Base-by-base conservation (phyloP, 2,797 vertebrate species). In the Melanotaenia pygmaea region DNA sequence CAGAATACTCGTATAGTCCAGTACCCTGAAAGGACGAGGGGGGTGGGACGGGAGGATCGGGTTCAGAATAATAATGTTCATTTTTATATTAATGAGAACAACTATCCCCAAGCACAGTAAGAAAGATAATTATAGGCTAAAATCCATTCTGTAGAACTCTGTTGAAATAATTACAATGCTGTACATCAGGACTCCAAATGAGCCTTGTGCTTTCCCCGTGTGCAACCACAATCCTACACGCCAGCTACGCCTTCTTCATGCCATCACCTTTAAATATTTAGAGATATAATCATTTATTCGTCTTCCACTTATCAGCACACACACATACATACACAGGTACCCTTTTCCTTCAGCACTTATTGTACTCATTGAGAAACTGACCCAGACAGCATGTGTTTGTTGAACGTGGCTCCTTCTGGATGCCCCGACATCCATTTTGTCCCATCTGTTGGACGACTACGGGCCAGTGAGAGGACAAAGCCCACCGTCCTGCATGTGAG, bases 101-200 rank as follows among this genome's bases (percentile, higher is more conserved):
- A 77, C 93, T 92, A 93, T 92, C 92, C 94, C 93, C 94, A 96
- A 96, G 95, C 93, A 97, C 95, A 95, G 95, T 96, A 96, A 96
- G 94, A 96, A 97, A 96, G 88, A 94, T 95, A 96, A 94, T 95
- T 95, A 95, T 96, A 95, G 92, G 94, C 94, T 97, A 96, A 97
- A 96, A 96, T 95, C 93, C 94, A 95, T 95, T 93, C 93, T 94
- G 93, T 96, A 95, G 96, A 96, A 96, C 95, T 96, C 93, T 95
- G 93, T 90, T 91, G 90, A 94, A 94, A 92, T 96, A 96, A 96
- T 97, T 96, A 97, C 96, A 96, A 92, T 96, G 95, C 95, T 95
- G 92, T 96, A 96, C 96, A 97, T 95, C 94, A 94, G 91, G 90
- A 96, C 95, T 93, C 93, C 87, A 87, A 88, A 70, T 85, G 95